Base-by-base conservation (phyloP, 2,797 vertebrate species). In the Mallotus villosus region DNA sequence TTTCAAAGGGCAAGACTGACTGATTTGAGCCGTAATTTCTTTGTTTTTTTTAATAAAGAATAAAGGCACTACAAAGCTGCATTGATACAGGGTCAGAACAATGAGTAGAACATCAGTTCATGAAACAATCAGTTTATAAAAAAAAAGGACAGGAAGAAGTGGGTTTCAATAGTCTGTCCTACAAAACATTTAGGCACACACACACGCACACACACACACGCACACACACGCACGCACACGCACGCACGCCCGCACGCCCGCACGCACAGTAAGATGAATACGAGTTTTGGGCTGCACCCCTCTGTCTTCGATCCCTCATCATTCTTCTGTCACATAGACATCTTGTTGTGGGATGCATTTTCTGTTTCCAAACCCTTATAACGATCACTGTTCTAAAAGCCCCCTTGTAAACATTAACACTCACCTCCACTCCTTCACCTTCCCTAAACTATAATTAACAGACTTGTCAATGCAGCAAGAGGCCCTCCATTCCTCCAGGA, bases 401-500 rank as follows among this genome's bases (percentile, higher is more conserved):
- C 62, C 24, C 74, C 74, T 73, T 69, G 25, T 78, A 78, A 87
- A 86, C 61, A 68, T 82, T 82, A 81, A 75, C 63, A 77, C 64
- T 21, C 58, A 29, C 67, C 75, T 76, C 41, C 70, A 49, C 76
- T 72, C 78, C 67, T 73, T 73, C 53, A 73, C 77, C 68, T 73
- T 72, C 49, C 73, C 71, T 37, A 77, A 79, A 64, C 70, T 66
- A 63, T 11, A 57, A 71, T 72, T 76, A 71, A 72, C 65, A 79
- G 59, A 81, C 64, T 78, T 81, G 25, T 4, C 51, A 14, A 24
- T 19, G 51, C 51, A 57, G 67, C 57, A 11, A 68, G 19, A 68
- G 29, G 29, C 19, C 21, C 49, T 67, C 1, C 41, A 27, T n/a
- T 49, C 25, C 46, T 27, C 32, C 22, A 8, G 27, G 24, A 67